phyloP scores from a whole-genome alignment of 1,140 invertebrate genomes.

The Anastatus disparis region DNA sequence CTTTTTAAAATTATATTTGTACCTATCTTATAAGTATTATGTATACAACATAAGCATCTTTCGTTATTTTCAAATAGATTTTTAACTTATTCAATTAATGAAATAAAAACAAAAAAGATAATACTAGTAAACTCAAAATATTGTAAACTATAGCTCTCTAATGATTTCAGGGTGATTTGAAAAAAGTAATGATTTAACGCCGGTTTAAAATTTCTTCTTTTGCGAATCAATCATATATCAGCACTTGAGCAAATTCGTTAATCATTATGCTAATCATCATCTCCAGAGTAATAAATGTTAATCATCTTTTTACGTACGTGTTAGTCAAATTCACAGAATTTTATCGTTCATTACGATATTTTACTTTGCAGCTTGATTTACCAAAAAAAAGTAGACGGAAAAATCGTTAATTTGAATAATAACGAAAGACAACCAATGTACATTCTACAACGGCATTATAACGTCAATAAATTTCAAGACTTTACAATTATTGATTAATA shows the following conservation, averaged over 20 bases:
- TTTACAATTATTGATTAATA: not conserved
- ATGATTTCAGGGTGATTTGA: too few relatives aligned
- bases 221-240: slow-evolving; percentile 21
- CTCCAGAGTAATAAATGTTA: not conserved
- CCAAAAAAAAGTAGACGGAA: not conserved
- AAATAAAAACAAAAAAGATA: too few relatives aligned
- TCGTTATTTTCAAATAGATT: slow-evolving; percentile 21
- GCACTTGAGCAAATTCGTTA: not conserved
- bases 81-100: too few relatives aligned
- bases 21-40: not conserved
- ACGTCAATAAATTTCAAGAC: too few relatives aligned
- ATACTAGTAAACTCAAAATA: too few relatives aligned
- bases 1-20: slow-evolving; percentile 15
- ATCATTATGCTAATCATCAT: not conserved
- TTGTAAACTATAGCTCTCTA: too few relatives aligned
- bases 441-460: slow-evolving; percentile 24
- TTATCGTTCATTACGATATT: not conserved
- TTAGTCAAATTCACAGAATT: not conserved
- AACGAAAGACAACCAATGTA: not conserved
- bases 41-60: not conserved
- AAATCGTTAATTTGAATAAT: not conserved
- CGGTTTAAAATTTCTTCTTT: too few relatives aligned
- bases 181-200: too few relatives aligned
- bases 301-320: slow-evolving; percentile 12
- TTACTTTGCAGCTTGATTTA: not conserved